Evolutionary conservation across 2,797 vertebrate genomes (phyloP).

Genomic region (Phaenicophaeus curvirostris): DNA sequence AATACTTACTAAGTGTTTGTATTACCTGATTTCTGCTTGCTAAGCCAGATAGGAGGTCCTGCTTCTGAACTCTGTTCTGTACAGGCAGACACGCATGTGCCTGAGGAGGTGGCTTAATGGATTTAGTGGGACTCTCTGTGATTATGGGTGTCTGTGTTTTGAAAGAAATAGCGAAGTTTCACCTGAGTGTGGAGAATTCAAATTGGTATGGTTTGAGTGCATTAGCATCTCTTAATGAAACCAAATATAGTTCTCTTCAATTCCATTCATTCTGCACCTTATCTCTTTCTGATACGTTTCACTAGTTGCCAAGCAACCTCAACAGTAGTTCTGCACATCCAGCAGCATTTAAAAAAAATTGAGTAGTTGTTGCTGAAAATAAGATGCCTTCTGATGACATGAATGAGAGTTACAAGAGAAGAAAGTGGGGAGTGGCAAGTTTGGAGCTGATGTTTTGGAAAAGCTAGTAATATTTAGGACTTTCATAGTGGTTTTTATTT

Average conservation of each 20-base stretch:
- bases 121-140: neutral
- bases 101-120: neutral
- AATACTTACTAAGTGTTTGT: neutral
- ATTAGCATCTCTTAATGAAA: conserved; percentile 24
- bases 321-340: conserved; percentile 48
- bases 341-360: neutral
- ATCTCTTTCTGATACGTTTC: conserved; percentile 22
- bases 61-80: neutral
- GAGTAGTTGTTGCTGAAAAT: conserved; percentile 59
- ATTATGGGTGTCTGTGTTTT: neutral
- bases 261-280: conserved; percentile 58
- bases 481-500: neutral
- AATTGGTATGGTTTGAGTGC: neutral
- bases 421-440: neutral
- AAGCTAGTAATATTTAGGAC: neutral
- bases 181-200: neutral
- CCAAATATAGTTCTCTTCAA: conserved; percentile 30
- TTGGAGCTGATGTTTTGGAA: conserved; percentile 22
- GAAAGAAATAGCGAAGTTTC: neutral
- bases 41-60: neutral
- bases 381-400: conserved; percentile 52
- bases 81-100: neutral
- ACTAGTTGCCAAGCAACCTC: conserved; percentile 59
- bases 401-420: conserved; percentile 28
- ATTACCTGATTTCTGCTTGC: neutral